Evolutionary conservation across 2,797 vertebrate species (phyloP).

Genomic region (Esox masquinongy): DNA sequence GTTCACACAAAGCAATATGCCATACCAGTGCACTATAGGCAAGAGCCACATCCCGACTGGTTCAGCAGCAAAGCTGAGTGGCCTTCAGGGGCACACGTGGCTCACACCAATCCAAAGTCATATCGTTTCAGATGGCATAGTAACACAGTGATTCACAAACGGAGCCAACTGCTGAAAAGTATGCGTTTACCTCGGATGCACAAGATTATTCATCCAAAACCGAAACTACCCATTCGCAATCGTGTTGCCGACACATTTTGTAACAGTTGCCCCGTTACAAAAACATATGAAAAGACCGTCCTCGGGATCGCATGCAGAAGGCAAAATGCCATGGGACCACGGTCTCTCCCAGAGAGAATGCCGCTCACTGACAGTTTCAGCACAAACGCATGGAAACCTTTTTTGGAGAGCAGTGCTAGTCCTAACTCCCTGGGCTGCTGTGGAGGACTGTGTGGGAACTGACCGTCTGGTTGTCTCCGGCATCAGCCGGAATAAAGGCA

Average conservation of each 20-base stretch:
- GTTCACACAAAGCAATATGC: neutral
- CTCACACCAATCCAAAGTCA: neutral
- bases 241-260: too few species aligned
- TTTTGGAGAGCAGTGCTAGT: constrained; percentile 1
- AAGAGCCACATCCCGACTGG: neutral
- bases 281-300: neutral
- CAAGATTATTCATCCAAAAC: neutral
- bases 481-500: neutral
- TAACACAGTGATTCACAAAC: neutral
- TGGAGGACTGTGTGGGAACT: neutral
- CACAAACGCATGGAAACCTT: constrained; percentile 24
- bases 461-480: neutral
- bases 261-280: neutral
- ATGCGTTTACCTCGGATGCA: neutral
- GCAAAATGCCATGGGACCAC: neutral
- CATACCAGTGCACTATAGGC: neutral
- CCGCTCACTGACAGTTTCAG: constrained; percentile 16
- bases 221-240: neutral
- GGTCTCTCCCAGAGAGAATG: neutral
- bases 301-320: neutral
- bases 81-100: neutral
- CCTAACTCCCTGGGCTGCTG: neutral
- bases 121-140: neutral
- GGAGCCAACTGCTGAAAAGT: neutral
- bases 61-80: neutral